Base-by-base conservation (phyloP, 2,888 invertebrate species). In the Eulithis testata region DNA sequence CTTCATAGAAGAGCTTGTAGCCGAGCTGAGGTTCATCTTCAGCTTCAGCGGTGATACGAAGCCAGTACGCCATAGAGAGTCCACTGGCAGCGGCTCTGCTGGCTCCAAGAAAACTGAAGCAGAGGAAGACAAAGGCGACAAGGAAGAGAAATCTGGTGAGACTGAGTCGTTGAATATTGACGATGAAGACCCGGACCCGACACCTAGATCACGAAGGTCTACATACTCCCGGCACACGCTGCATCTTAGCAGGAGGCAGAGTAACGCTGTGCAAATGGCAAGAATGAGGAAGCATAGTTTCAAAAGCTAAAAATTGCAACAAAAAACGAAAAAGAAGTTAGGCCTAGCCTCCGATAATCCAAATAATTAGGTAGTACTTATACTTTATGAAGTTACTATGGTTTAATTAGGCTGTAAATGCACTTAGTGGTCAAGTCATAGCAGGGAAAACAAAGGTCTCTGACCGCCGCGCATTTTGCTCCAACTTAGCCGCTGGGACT, bases 11-110 rank as follows among this genome's bases (percentile, higher is more conserved):
- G 96, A 96, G 72, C 81, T 97, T 8, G 88, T 91, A 61, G 95
- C 95, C n/a, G 97, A 97, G 83, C 76, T 97, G 47, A 94, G 94
- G 75, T 97, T 97, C 79, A 94, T 97, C 43, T 80, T 96, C 0
- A 94, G 95, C 78, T 96, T 96, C 75, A 95, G 95, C 63, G 95
- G 95, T 37, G 95, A 95, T 53, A 94, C 95, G 0, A 96, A 96
- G 76, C 95, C 95, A 1, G 94, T 96, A 0, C 93, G 94, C 59
- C 95, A 94, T 65, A 86, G 89, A 54, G 90, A 89, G 67, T 80
- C 88, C 0, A 84, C 84, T 4, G 80, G 81, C 4, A 87, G 86
- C 67, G 86, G 88, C 6, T 90, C 90, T 0, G 80, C 81, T 4
- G 79, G 79, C 43, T 85, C 89, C 0, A 85, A 84, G 49, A 79